A percentile compares a stretch with the other conserved stretches of the same genome.
phyloP scores from a whole-genome alignment of 2,113 vertebrate species.

The Tetraodon nigroviridis region DNA sequence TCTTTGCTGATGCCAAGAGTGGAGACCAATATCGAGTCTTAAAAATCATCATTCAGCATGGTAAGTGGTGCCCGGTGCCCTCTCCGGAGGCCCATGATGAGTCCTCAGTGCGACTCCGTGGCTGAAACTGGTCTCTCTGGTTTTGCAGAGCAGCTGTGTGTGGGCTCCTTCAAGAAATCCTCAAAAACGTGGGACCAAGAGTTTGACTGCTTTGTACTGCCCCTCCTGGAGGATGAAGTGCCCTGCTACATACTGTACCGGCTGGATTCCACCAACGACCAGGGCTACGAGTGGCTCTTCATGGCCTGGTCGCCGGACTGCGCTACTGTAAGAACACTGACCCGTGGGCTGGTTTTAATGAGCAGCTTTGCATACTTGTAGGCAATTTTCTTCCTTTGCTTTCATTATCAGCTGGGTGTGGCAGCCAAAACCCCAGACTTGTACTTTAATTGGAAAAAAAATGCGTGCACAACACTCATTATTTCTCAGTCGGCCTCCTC shows the following conservation, averaged over 20 bases:
- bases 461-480: slow-evolving; percentile 5
- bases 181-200: slow-evolving; percentile 87
- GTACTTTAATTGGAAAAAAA: slow-evolving; percentile 2
- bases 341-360: slow-evolving; percentile 33
- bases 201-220: slow-evolving; percentile 84
- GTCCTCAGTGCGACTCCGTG: neutral
- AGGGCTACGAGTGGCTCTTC: slow-evolving; percentile 95
- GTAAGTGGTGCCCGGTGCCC: slow-evolving; percentile 67
- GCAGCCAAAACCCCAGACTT: slow-evolving; percentile 32
- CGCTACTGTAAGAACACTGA: slow-evolving; percentile 81
- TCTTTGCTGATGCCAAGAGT: slow-evolving; percentile 86
- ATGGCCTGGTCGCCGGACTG: slow-evolving; percentile 93
- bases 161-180: slow-evolving; percentile 78
- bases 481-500: slow-evolving; percentile 9
- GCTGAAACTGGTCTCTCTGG: slow-evolving; percentile 22
- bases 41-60: slow-evolving; percentile 90
- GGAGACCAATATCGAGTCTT: slow-evolving; percentile 85
- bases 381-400: slow-evolving; percentile 31
- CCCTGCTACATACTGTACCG: slow-evolving; percentile 92
- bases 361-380: slow-evolving; percentile 21
- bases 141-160: slow-evolving; percentile 84
- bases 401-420: slow-evolving; percentile 33
- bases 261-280: slow-evolving; percentile 91
- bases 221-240: slow-evolving; percentile 84
- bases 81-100: neutral